Percentiles rank a stretch among this genome's conserved stretches.
These are phyloP conservation scores for Diglossa cyanea DNA, from an alignment of 2,797 vertebrate genomes.

Conservation along the genomic window DNA sequence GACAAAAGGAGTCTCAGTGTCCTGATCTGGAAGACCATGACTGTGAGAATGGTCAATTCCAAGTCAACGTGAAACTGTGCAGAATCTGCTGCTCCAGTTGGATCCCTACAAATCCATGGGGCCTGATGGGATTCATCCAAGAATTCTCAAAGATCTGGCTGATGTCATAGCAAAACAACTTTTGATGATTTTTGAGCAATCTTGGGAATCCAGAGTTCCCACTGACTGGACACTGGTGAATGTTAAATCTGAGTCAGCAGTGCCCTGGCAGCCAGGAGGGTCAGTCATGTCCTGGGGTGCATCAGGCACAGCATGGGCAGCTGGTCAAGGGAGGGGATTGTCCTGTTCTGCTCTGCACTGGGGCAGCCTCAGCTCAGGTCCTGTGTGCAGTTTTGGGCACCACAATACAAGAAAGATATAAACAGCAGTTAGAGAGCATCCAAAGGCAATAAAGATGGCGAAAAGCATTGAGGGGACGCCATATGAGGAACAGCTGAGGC, in stretches of 20 bases:
- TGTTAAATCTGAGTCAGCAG: background rate
- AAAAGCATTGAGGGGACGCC: background rate
- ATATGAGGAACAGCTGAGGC: background rate
- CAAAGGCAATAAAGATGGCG: background rate
- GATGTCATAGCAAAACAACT: background rate
- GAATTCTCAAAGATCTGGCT: background rate
- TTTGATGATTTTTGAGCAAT: background rate
- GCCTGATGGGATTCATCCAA: background rate
- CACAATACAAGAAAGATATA: background rate
- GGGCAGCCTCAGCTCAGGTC: rapidly evolving
- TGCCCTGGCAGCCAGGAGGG: background rate
- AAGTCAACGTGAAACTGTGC: background rate
- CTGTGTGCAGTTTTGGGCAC: background rate
- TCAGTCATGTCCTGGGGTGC: rapidly evolving
- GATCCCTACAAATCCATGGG: background rate
- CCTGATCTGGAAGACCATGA: background rate
- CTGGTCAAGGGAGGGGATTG: background rate
- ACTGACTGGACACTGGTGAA: no score
- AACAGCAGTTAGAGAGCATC: background rate
- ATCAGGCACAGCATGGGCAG: background rate
- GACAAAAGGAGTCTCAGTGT: background rate
- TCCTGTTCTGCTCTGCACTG: background rate
- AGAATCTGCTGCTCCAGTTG: background rate
- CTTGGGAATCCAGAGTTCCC: background rate
- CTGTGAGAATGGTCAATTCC: background rate